Evolutionary conservation across 1,140 invertebrate genomes (phyloP).

Genomic region (Lutraria rhynchaena): DNA sequence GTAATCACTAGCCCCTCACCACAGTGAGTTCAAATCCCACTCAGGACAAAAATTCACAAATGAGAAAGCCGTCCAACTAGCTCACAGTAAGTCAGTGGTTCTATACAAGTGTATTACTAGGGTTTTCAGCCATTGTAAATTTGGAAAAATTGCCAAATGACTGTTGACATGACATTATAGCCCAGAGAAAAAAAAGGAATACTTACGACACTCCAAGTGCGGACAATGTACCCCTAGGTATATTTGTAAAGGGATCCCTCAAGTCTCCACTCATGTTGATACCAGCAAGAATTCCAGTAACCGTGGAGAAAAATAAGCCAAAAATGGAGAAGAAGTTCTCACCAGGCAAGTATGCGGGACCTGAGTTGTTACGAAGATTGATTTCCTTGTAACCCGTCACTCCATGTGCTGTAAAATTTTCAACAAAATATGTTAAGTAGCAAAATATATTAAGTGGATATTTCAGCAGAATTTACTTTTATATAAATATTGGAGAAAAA

Average conservation of each 20-base stretch:
- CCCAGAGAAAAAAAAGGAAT: neutral
- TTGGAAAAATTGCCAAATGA: too few species aligned
- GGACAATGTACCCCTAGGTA: conserved; percentile 96
- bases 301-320: conserved; percentile 87
- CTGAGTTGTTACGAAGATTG: conserved; percentile 92
- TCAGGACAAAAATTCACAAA: too few species aligned
- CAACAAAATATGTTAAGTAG: conserved; percentile 64
- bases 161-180: too few species aligned
- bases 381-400: conserved; percentile 92
- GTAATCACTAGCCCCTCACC: too few species aligned
- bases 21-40: too few species aligned
- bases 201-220: conserved; percentile 89
- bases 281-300: conserved; percentile 90
- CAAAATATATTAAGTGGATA: too few species aligned
- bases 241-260: conserved; percentile 93
- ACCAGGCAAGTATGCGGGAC: conserved; percentile 88
- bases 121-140: too few species aligned
- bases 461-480: too few species aligned
- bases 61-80: too few species aligned
- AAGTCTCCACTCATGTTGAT: conserved; percentile 99
- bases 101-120: too few species aligned
- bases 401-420: conserved; percentile 86
- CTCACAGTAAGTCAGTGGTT: too few species aligned
- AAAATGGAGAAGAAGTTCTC: conserved; percentile 87
- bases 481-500: too few species aligned